Base-by-base conservation (phyloP, 1,140 invertebrate genomes). In the Drosophila kanapiae region DNA sequence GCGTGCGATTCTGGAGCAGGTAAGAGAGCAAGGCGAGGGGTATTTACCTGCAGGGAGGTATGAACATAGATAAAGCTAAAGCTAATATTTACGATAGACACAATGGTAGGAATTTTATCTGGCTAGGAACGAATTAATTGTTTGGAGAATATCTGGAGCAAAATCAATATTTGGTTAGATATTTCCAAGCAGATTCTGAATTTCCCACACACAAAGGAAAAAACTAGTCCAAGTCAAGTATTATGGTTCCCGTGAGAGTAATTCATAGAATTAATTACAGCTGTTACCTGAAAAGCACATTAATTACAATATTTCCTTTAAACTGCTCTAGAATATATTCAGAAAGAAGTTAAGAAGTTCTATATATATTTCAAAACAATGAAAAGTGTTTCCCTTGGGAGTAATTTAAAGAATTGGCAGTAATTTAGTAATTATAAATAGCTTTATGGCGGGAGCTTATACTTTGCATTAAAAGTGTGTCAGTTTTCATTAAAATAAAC, bases 1-100 rank as follows among this genome's bases (percentile, higher is more conserved):
- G 51, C 85, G 85, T 23, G 65, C 87, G 42, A 85, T 61, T 64
- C 77, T 88, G 85, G 85, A 90, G 35, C 75, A 88, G 85, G 85
- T 88, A 23, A 87, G 83, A 57, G 6, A 9, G 11, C n/a, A 31
- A 16, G 10, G 13, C 2, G 27, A 45, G 29, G 38, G 14, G 14
- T 43, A 33, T 59, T 33, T 27, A 14, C 45, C 23, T 51, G 29
- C 11, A 8, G 16, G 9, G 1, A 14, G 9, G 6, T 9, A 23
- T 23, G 23, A 2, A 5, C 11, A 9, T 1, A 29, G 58, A 63
- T 47, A 67, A 35, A 37, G 14, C 11, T 27, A 18, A 18, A 42
- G 23, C 23, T 7, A n/a, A 23, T 35, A 18, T 23, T 42, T 27
- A 13, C 11, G 10, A 11, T 29, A 4, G 11, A 16, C 38, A 27